Percentiles rank a stretch among this genome's conserved stretches.
phyloP scores from a whole-genome alignment of 2,113 vertebrate species.

The Microcebus ravelobensis region DNA sequence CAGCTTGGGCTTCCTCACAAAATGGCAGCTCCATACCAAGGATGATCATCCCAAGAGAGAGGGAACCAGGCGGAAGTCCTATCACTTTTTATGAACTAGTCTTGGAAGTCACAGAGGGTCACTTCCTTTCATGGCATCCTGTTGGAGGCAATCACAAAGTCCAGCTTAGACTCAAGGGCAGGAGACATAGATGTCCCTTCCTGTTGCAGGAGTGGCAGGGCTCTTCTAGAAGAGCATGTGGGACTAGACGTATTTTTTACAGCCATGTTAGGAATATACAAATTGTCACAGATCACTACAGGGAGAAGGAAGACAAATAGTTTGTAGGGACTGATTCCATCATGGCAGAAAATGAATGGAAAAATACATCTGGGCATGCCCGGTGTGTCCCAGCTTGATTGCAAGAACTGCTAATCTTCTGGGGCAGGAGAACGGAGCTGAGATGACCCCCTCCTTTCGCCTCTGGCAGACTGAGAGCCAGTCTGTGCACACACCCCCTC shows the following conservation, averaged over 20 bases:
- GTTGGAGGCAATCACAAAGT: not conserved
- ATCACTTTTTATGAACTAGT: not conserved
- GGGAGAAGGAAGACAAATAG: not conserved
- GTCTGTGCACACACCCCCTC: rapidly evolving
- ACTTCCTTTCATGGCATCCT: rapidly evolving
- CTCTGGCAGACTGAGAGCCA: not conserved
- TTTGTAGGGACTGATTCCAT: rapidly evolving
- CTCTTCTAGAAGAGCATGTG: not conserved
- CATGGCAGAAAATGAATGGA: not conserved
- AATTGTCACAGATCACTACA: not conserved
- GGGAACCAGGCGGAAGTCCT: not conserved
- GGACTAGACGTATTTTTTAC: not conserved
- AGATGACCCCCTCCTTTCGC: not conserved
- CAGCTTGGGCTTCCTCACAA: not conserved
- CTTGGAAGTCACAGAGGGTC: not conserved
- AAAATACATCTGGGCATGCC: no score
- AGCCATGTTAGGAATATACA: not conserved
- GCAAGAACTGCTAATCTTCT: not conserved
- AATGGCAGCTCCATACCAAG: not conserved
- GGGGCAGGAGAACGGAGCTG: not conserved
- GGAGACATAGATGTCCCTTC: no score
- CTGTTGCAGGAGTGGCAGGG: no score
- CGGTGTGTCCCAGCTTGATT: not conserved
- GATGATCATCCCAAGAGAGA: not conserved
- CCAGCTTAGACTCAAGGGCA: not conserved